Evolutionary conservation across 2,113 vertebrate species (phyloP).

Genomic region (Microcebus griseorufus): DNA sequence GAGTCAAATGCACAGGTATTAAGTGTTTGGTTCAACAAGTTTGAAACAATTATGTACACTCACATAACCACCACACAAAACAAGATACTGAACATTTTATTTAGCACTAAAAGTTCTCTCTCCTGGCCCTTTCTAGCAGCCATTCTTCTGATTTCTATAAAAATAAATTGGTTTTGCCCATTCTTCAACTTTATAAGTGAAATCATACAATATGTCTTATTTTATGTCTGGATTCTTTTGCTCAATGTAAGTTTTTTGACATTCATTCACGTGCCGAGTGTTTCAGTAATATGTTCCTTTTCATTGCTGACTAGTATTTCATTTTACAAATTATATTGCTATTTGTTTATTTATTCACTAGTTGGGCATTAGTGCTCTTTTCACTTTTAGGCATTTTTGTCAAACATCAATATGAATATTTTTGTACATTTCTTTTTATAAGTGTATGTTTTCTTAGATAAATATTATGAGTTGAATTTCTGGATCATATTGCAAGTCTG

Average conservation of each 20-base stretch:
- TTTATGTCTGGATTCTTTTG: background rate
- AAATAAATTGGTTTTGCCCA: background rate
- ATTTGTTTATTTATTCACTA: no score
- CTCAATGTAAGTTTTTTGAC: background rate
- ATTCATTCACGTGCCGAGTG: background rate
- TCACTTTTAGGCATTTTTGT: background rate
- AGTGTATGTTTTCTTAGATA: background rate
- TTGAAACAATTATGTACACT: background rate
- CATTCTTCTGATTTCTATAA: background rate
- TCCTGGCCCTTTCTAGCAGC: background rate
- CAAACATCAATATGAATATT: background rate
- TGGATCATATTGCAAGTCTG: no score
- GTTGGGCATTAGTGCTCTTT: background rate
- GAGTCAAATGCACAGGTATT: background rate
- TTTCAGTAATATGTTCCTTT: background rate
- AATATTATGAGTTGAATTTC: background rate
- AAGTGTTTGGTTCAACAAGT: background rate
- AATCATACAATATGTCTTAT: background rate
- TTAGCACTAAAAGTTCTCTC: background rate
- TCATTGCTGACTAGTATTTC: background rate
- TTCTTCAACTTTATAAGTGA: background rate
- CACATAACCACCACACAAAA: background rate
- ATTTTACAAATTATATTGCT: background rate
- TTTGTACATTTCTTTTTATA: background rate
- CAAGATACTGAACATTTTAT: background rate